These are phyloP conservation scores for Ctenodactylus gundi DNA, from an alignment of 2,113 vertebrate genomes.

Conservation along the genomic window DNA sequence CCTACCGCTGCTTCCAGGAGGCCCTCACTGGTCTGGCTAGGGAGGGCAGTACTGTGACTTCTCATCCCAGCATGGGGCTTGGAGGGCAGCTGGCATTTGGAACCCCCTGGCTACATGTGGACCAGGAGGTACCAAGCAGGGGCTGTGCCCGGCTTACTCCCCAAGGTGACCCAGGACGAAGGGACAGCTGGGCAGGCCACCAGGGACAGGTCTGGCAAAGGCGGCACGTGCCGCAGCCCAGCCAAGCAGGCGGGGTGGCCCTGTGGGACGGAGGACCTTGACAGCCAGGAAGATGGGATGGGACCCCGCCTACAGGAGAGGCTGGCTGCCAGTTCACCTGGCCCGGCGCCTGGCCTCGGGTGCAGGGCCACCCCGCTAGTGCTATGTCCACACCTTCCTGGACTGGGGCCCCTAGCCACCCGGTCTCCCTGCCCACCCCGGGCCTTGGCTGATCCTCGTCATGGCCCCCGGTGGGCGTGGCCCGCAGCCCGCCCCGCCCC, in stretches of 20 bases:
- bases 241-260: background rate
- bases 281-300: background rate
- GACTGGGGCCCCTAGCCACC: background rate
- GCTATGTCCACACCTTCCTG: background rate
- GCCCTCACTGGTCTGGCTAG: background rate
- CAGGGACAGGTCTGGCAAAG: background rate
- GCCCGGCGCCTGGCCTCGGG: no score
- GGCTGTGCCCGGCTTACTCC: background rate
- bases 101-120: background rate
- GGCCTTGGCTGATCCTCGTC: no score
- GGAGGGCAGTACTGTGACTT: background rate
- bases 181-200: fast-evolving
- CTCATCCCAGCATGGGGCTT: background rate
- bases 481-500: background rate
- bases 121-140: no score
- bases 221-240: background rate
- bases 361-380: background rate
- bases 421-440: background rate
- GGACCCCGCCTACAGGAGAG: background rate
- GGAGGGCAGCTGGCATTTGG: background rate
- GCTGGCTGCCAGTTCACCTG: no score
- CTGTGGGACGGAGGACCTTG: background rate
- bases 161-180: background rate
- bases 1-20: background rate
- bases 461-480: background rate